Percentiles rank a stretch among this genome's conserved stretches.
phyloP scores from a whole-genome alignment of 2,797 vertebrate species.

The Takifugu ocellatus region DNA sequence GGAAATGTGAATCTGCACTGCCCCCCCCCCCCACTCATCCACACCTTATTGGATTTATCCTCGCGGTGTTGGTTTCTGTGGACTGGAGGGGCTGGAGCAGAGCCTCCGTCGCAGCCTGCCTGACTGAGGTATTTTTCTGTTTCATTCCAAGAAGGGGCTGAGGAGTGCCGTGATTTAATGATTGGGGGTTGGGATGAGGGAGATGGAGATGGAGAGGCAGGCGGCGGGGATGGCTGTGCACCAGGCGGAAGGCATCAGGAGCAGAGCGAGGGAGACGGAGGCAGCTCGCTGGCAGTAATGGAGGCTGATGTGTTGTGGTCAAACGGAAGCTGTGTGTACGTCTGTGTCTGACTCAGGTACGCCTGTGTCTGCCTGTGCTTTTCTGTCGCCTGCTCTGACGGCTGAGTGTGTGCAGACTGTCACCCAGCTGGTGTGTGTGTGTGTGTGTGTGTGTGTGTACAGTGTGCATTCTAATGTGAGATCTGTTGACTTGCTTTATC shows the following conservation, averaged over 20 bases:
- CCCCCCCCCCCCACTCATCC: constrained; percentile 47
- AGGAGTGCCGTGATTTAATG: constrained; percentile 50
- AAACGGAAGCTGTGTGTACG: constrained; percentile 55
- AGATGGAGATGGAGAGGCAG: constrained; percentile 40
- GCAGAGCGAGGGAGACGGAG: constrained; percentile 46
- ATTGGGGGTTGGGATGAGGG: constrained; percentile 48
- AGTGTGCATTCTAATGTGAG: constrained; percentile 29
- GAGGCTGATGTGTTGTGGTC: constrained; percentile 73
- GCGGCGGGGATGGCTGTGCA: constrained; percentile 47
- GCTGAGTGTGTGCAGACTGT: constrained; percentile 29
- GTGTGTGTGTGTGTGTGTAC: constrained; percentile 40
- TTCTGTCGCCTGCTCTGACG: constrained; percentile 26
- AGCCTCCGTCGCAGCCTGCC: constrained; percentile 22
- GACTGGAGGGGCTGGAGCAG: constrained; percentile 44
- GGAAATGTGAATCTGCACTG: constrained; percentile 50
- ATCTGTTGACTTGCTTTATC: constrained; percentile 70
- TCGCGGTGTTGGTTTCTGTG: constrained; percentile 40
- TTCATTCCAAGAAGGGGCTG: constrained; percentile 29
- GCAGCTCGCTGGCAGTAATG: constrained; percentile 66
- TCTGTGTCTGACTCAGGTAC: constrained; percentile 31
- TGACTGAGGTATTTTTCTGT: constrained; percentile 62
- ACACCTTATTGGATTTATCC: constrained; percentile 65
- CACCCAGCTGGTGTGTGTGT: constrained; percentile 34
- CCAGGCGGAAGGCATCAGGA: constrained; percentile 57
- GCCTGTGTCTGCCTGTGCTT: constrained; percentile 24